Base-by-base conservation (phyloP, 2,888 invertebrate species). In the Sesia bembeciformis region DNA sequence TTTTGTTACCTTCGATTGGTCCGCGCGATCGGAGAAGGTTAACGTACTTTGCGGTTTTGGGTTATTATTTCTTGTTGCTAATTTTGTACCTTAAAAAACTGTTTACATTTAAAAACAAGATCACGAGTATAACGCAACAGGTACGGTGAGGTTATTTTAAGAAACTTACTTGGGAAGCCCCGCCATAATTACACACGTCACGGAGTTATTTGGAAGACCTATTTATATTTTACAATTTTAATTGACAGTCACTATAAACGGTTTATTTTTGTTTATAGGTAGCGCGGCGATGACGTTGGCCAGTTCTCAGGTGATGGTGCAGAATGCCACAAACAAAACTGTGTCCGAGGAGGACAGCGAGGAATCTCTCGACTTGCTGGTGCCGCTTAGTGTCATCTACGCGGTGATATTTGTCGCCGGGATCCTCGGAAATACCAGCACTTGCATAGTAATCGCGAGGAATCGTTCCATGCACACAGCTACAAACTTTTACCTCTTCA, bases 381-480 rank as follows among this genome's bases (percentile, higher is more conserved):
- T 94, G 51, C 93, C 93, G 0, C 90, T 95, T 61, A 94, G 93
- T n/a, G 71, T 93, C 7, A 79, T 92, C 8, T 96, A 95, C 77
- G 81, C 84, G 4, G 56, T 92, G 5, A 95, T 95, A 63, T 93
- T 95, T 72, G 74, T 95, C 46, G 92, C 93, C 3, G 95, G 95
- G 0, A 88, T 95, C 38, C 77, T 95, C n/a, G 95, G 96, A 1
- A 96, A 96, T 72, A 90, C 94, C 52, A 93, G 93, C 74, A 96
- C 95, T 0, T 95, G 95, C 72, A 89, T 95, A 5, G 95, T 96
- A 4, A 95, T 96, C 43, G 91, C 93, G 0, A 87, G 92, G 53
- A 95, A 95, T 72, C 91, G 92, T 55, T 93, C 94, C 59, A 95
- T 96, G 95, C 95, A 95, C 78, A 95, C 95, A 0, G 94, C 95